Base-by-base conservation (phyloP, 2,113 vertebrate genomes). In the Sapajus apella region DNA sequence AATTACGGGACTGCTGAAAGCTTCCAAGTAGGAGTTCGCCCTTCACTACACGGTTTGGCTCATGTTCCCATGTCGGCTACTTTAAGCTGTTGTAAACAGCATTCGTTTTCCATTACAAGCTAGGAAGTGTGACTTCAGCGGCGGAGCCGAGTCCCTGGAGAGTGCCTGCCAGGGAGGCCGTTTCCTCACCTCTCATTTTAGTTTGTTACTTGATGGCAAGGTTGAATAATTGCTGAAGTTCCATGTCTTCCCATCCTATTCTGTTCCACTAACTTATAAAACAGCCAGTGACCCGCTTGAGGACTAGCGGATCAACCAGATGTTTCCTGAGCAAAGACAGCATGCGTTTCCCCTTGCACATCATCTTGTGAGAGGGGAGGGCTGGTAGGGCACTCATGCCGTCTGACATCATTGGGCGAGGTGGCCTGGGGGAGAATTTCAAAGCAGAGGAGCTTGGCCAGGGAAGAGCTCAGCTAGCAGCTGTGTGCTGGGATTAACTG, bases 321-420 rank as follows among this genome's bases (percentile, higher is more conserved):
- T 99, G 98, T 99, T 99, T 99, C 98, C 99, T 99, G 99, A 98
- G 84, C 98, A 98, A 96, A 98, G 98, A 97, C 95, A 98, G 97
- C 52, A 11, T 94, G 92, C 56, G 81, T 98, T 99, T 99, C 98
- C 99, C 98, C 95, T 98, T 79, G 90, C 95, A 95, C 95, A 97
- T 96, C 98, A 98, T 97, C 98, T 98, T 98, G 97, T 50, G 95
- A 97, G 98, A 90, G 96, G 92, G 61, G 90, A 95, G 82, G 83
- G 40, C 73, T 97, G 92, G 95, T 27, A 3, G 85, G 91, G 70
- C 21, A 47, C 75, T 61, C 92, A 55, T 5, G n/a, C 0, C 1
- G 40, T 84, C 97, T 98, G 97, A 98, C 97, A 97, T 97, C 97
- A 98, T 56, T 97, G 94, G 89, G 97, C 25, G 5, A 98, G 98